Conservation (phyloP, 2,797 vertebrate species). For the Crypturellus tataupa region DNA sequence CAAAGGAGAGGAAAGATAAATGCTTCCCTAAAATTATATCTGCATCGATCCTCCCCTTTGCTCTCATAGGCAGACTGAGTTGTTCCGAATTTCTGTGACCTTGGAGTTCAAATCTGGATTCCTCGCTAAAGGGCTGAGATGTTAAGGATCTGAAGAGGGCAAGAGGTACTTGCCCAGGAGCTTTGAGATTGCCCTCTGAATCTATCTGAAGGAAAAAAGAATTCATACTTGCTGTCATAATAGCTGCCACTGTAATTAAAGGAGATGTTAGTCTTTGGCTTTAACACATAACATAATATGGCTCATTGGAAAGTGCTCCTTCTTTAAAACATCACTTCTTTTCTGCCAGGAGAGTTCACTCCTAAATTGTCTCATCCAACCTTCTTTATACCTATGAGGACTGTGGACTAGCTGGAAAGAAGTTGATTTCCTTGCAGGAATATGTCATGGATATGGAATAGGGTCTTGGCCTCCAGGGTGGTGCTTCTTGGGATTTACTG, state of each 20-base stretch:
- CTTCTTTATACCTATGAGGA: neutral
- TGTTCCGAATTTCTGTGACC: neutral
- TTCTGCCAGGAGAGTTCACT: neutral
- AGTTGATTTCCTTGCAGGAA: neutral
- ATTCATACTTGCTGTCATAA: neutral
- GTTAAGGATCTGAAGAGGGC: conserved; percentile 5
- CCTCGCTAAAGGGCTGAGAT: neutral
- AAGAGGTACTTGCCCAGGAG: neutral
- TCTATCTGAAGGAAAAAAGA: conserved; percentile 8
- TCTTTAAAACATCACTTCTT: neutral
- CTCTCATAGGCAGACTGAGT: neutral
- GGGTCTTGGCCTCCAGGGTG: neutral
- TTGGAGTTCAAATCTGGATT: conserved; percentile 42
- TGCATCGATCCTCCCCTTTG: neutral
- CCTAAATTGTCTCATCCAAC: neutral
- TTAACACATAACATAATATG: neutral
- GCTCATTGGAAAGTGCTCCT: neutral
- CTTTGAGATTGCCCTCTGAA: neutral
- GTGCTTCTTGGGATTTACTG: neutral
- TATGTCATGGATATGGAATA: neutral
- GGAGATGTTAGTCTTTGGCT: neutral
- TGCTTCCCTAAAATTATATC: conserved; percentile 1
- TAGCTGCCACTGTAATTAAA: neutral
- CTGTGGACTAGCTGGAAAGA: neutral
- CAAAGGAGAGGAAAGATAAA: neutral